A percentile compares a stretch with the other conserved stretches of the same genome.
Conservation (phyloP, 2,888 invertebrate genomes). For the Parnassius smintheus region DNA sequence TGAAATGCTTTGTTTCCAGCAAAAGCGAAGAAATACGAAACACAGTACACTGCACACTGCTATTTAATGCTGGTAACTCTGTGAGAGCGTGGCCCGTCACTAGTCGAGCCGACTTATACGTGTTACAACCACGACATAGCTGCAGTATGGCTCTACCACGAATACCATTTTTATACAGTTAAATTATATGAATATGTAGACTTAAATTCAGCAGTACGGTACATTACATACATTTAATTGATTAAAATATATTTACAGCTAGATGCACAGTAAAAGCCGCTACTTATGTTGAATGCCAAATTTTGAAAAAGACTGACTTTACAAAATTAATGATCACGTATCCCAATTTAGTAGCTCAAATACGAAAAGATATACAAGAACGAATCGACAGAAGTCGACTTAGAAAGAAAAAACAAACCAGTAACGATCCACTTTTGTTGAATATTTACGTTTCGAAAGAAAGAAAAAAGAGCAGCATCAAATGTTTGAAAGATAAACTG, state of each 20-base stretch:
- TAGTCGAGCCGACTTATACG: too few species aligned
- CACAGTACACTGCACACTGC: too few species aligned
- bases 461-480: conserved; percentile 71
- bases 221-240: not conserved
- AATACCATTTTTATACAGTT: too few species aligned
- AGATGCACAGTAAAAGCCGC: conserved; percentile 77
- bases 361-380: conserved; percentile 55
- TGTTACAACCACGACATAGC: too few species aligned
- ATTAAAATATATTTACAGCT: conserved; percentile 46
- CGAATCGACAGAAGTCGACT: conserved; percentile 51
- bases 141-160: too few species aligned
- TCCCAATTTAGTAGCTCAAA: conserved; percentile 60
- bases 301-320: conserved; percentile 72
- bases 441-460: conserved; percentile 73
- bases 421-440: conserved; percentile 47
- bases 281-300: conserved; percentile 77
- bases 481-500: conserved; percentile 72
- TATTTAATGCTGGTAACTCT: too few species aligned
- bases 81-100: too few species aligned
- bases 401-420: conserved; percentile 46
- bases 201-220: too few species aligned
- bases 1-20: too few species aligned
- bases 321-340: conserved; percentile 73
- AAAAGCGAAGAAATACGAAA: too few species aligned
- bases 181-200: too few species aligned